Conservation (phyloP, 2,888 invertebrate species). For the Trachelus troglodyta region DNA sequence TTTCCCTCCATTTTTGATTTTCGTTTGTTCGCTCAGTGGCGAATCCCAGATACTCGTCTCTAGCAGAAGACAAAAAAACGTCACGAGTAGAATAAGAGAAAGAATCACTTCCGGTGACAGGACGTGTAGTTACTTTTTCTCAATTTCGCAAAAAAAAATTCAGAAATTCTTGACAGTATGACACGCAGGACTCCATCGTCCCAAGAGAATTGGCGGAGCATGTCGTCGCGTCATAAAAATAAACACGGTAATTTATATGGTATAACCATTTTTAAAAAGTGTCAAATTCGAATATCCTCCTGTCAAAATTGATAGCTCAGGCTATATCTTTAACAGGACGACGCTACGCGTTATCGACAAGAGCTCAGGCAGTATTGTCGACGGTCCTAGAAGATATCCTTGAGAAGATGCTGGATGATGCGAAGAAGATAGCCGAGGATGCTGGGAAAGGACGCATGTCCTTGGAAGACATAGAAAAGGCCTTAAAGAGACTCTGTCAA, state of each 20-base stretch:
- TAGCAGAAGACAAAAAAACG: background rate
- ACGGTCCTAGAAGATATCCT: slow-evolving; percentile 57
- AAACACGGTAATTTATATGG: background rate
- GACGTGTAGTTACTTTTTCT: background rate
- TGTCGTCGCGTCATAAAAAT: background rate
- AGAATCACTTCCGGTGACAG: background rate
- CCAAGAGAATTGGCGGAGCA: background rate
- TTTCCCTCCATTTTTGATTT: background rate
- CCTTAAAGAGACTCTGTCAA: slow-evolving; percentile 54
- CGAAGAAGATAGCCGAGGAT: slow-evolving; percentile 51
- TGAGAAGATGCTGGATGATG: slow-evolving; percentile 58
- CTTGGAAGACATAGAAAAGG: slow-evolving; percentile 53
- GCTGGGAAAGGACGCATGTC: slow-evolving; percentile 47
- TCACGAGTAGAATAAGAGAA: background rate
- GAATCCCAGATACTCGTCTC: background rate
- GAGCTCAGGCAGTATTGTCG: slow-evolving; percentile 52
- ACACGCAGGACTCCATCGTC: background rate
- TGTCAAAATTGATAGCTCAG: background rate
- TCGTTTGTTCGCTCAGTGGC: background rate
- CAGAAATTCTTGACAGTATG: background rate
- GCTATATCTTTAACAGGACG: slow-evolving; percentile 31
- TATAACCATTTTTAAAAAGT: background rate
- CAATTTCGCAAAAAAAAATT: background rate
- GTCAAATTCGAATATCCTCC: background rate
- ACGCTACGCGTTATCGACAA: slow-evolving; percentile 49